A percentile compares a stretch with the other conserved stretches of the same genome.
Evolutionary conservation across 2,888 invertebrate species (phyloP).

Genomic region (Ptychoptera albimana): DNA sequence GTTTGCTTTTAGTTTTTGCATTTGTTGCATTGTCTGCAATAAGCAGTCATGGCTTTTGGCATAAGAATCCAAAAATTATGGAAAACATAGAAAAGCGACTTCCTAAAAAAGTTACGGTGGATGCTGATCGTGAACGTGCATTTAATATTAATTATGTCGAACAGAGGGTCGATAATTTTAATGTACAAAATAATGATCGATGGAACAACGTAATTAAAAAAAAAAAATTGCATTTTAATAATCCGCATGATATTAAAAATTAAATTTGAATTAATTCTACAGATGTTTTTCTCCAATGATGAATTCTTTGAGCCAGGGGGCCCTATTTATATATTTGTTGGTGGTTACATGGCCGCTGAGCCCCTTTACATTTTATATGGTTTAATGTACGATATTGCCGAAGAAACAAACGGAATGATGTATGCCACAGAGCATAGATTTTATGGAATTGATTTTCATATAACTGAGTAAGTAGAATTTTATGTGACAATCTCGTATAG

Average conservation of each 20-base stretch:
- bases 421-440: constrained; percentile 60
- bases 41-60: not conserved
- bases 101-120: too few species aligned
- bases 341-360: constrained; percentile 51
- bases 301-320: constrained; percentile 28
- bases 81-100: too few species aligned
- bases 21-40: not conserved
- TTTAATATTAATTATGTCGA: not conserved
- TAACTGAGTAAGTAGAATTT: constrained; percentile 26
- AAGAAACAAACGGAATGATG: constrained; percentile 35
- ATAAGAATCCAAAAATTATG: not conserved
- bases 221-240: too few species aligned
- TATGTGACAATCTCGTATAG: not conserved
- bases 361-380: constrained; percentile 38
- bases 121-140: too few species aligned
- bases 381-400: constrained; percentile 37
- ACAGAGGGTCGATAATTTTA: constrained; percentile 42
- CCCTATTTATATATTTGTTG: constrained; percentile 43
- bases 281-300: constrained; percentile 33
- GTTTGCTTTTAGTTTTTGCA: not conserved
- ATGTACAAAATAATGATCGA: constrained; percentile 33
- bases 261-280: constrained; percentile 5
- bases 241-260: too few species aligned
- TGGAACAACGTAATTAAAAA: constrained; percentile 33
- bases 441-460: constrained; percentile 52